These are phyloP conservation scores for Tryphoninae sp. DNA, from an alignment of 2,888 invertebrate genomes.

Conservation along the genomic window DNA sequence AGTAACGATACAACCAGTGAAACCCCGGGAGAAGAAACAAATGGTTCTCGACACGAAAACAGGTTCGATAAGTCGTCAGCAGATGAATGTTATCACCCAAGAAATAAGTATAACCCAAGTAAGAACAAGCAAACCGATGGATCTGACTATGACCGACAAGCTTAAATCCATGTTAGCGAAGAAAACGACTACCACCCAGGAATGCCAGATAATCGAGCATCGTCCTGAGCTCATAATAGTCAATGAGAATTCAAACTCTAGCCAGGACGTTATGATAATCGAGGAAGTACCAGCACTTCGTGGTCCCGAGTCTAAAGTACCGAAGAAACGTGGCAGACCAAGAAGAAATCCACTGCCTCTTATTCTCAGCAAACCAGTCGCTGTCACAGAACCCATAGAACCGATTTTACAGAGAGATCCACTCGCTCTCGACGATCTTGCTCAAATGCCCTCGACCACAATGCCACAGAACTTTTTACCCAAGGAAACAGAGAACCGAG, in stretches of 20 bases:
- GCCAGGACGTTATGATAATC: conserved; percentile 80
- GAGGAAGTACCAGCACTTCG: conserved; percentile 76
- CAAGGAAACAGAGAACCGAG: conserved; percentile 72
- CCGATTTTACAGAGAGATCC: conserved; percentile 72
- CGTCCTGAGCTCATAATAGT: conserved; percentile 79
- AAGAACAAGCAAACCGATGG: conserved; percentile 66
- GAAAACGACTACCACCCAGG: conserved; percentile 67
- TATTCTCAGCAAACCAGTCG: conserved; percentile 41
- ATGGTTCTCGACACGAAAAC: conserved; percentile 70
- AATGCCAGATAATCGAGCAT: conserved; percentile 79
- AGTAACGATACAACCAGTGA: conserved; percentile 78
- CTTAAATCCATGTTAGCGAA: conserved; percentile 73
- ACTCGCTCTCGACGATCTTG: conserved; percentile 73
- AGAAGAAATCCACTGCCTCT: conserved; percentile 72
- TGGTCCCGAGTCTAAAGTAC: conserved; percentile 73
- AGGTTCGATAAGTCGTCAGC: conserved; percentile 73
- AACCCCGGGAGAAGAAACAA: conserved; percentile 65
- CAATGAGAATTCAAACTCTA: conserved; percentile 80
- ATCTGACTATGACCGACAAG: conserved; percentile 73
- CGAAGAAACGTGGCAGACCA: conserved; percentile 79
- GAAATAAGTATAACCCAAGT: conserved; percentile 80
- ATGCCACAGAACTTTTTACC: conserved; percentile 62
- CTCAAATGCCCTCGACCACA: conserved; percentile 20
- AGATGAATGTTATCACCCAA: conserved; percentile 77
- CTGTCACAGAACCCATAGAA: conserved; percentile 53